Evolutionary conservation across 53 echinoderm and acorn worm genomes (phyloP), one percentile per base, ranked within the genome.

Genomic region (Astropecten irregularis): DNA sequence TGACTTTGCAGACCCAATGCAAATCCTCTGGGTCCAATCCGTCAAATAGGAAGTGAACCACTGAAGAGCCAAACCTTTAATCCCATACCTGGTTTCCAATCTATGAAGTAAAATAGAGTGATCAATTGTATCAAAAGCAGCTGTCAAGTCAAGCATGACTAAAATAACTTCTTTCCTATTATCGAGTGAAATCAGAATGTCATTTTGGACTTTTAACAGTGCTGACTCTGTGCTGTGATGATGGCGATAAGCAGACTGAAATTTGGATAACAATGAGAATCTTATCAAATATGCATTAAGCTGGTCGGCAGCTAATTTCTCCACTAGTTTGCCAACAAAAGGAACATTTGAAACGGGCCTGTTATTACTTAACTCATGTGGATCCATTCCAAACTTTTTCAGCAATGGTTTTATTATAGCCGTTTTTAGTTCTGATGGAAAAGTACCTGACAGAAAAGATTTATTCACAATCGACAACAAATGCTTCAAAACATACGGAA

Each of bases 391-490:
- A 14, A 14, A 9, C 14, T 46, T 58, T 58, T 58, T 58, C 13
- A 58, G 13, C 27, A 58, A 3, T 3, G 58, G 19, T 23, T 13
- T 10, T 23, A 58, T 58, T 23, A 58, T 28, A 25, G 26, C 59
- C 6, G 26, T 22, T 59, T 59, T 59, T 20, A 59, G 30, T 59
- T 22, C 59, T 59, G 59, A 59, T 26, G 59, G 59, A 59, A 59
- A 59, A 20, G 28, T 20, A 25, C 59, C 28, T 29, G 30, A 27
- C 8, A 26, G 8, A 59, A 59, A 20, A 3, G 28, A 59, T 28
- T 59, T 59, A 22, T 59, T 59, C 28, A 59, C 25, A 59, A 59
- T 59, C 28, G 59, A 22, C 28, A 23, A 59, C 59, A 58, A 59
- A 59, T 59, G 1, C 25, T 25, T 26, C 28, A 14, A 59, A 22